phyloP scores from a whole-genome alignment of 2,797 vertebrate genomes.

The Chelon labrosus region DNA sequence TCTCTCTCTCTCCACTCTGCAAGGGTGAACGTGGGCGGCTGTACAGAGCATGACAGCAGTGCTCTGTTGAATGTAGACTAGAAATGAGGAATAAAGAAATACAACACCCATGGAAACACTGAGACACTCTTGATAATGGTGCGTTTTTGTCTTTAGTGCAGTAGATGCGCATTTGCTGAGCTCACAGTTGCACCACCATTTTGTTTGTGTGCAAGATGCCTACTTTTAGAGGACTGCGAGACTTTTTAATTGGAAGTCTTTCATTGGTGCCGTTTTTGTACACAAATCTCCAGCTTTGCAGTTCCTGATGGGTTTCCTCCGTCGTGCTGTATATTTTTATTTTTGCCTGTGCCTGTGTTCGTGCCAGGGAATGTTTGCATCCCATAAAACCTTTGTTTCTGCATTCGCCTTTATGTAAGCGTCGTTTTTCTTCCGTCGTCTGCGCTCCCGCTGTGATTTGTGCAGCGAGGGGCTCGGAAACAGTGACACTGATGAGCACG shows the following conservation, averaged over 20 bases:
- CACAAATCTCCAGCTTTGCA: slow-evolving; percentile 29
- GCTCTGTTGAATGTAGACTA: slow-evolving; percentile 79
- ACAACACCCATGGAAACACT: slow-evolving; percentile 71
- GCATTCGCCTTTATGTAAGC: slow-evolving; percentile 58
- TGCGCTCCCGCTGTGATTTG: slow-evolving; percentile 67
- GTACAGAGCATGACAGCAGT: slow-evolving; percentile 79
- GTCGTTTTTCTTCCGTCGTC: slow-evolving; percentile 52
- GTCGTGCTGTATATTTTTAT: slow-evolving; percentile 30
- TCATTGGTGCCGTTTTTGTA: neutral
- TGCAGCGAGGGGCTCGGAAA: slow-evolving; percentile 61
- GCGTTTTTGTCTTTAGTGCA: slow-evolving; percentile 49
- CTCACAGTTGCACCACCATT: slow-evolving; percentile 38
- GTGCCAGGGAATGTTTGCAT: slow-evolving; percentile 56
- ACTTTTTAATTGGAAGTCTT: slow-evolving; percentile 37
- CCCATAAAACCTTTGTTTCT: slow-evolving; percentile 53
- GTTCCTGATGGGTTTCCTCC: slow-evolving; percentile 7
- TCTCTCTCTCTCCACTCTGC: slow-evolving; percentile 39
- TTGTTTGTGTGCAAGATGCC: slow-evolving; percentile 33
- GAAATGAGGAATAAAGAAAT: slow-evolving; percentile 76
- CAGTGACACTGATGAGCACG: slow-evolving; percentile 76
- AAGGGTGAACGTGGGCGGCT: slow-evolving; percentile 83
- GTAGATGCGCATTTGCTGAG: slow-evolving; percentile 28
- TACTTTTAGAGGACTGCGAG: neutral
- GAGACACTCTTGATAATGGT: slow-evolving; percentile 54
- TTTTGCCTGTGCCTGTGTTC: slow-evolving; percentile 24